These are phyloP conservation scores for Augochlora pura DNA, from an alignment of 1,140 invertebrate genomes.

Conservation along the genomic window DNA sequence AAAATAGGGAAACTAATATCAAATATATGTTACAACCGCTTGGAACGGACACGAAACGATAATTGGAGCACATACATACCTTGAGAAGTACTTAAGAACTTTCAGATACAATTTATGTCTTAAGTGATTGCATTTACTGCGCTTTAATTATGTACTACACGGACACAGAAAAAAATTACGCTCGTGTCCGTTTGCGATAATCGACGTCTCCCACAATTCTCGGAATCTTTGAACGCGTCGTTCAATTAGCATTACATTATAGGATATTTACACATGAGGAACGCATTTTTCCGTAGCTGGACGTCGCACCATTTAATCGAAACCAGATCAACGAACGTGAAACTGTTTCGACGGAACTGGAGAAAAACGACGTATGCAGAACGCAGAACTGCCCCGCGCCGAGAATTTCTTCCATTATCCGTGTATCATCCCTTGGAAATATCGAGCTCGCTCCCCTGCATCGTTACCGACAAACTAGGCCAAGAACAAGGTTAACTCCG, in stretches of 20 bases:
- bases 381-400: background rate
- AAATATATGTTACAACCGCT: background rate
- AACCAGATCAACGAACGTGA: background rate
- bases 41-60: background rate
- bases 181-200: background rate
- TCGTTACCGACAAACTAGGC: conserved; percentile 46
- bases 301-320: conserved; percentile 14
- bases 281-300: background rate
- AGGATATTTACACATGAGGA: conserved; percentile 18
- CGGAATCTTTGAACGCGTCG: conserved; percentile 6
- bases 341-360: background rate
- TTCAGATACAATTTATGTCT: background rate
- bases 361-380: background rate
- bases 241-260: background rate
- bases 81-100: background rate
- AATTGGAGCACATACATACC: background rate
- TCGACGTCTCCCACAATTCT: background rate
- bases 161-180: background rate
- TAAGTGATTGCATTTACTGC: conserved; percentile 33
- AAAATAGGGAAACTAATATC: background rate
- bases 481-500: conserved; percentile 52
- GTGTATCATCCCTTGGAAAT: conserved; percentile 49
- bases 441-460: conserved; percentile 44
- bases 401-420: conserved; percentile 39
- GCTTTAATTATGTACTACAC: background rate